Evolutionary conservation across 1,140 invertebrate species (phyloP).

Genomic region (Apolygus lucorum): DNA sequence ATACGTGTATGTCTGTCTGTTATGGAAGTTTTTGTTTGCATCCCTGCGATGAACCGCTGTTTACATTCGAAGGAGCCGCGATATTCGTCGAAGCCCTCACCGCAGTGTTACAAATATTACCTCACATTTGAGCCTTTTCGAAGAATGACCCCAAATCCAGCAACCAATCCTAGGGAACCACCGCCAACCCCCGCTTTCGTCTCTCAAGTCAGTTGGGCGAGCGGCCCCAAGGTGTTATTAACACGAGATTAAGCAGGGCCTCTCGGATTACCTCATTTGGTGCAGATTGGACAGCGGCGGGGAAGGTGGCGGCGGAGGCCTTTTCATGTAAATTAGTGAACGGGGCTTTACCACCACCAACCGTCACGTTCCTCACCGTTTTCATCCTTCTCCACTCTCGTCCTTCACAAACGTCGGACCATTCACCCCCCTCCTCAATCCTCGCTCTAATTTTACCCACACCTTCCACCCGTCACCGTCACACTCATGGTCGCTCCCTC

Average conservation of each 20-base stretch:
- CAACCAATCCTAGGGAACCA: not conserved
- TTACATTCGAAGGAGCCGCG: no score
- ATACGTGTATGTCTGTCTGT: no score
- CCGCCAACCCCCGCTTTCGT: not conserved
- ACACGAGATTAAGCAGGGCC: slow-evolving; percentile 12
- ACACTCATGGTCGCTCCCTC: not conserved
- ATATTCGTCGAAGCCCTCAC: no score
- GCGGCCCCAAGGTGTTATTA: slow-evolving; percentile 8
- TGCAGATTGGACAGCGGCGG: slow-evolving; percentile 1
- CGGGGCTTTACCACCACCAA: not conserved
- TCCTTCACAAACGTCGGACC: not conserved
- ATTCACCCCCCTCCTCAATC: not conserved
- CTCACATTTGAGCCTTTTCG: no score
- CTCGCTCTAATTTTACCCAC: not conserved
- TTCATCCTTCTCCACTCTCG: not conserved
- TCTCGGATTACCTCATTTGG: slow-evolving; percentile 14
- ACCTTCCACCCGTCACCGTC: not conserved
- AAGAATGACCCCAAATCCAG: no score
- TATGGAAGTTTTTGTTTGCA: no score
- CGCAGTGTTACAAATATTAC: no score
- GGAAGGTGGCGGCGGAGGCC: not conserved
- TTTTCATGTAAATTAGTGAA: slow-evolving; percentile 15
- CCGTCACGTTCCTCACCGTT: not conserved
- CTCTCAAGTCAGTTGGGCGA: slow-evolving; percentile 2
- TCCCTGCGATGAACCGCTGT: no score